These are phyloP conservation scores for Chionis minor DNA, from an alignment of 2,113 vertebrate genomes.

Conservation along the genomic window DNA sequence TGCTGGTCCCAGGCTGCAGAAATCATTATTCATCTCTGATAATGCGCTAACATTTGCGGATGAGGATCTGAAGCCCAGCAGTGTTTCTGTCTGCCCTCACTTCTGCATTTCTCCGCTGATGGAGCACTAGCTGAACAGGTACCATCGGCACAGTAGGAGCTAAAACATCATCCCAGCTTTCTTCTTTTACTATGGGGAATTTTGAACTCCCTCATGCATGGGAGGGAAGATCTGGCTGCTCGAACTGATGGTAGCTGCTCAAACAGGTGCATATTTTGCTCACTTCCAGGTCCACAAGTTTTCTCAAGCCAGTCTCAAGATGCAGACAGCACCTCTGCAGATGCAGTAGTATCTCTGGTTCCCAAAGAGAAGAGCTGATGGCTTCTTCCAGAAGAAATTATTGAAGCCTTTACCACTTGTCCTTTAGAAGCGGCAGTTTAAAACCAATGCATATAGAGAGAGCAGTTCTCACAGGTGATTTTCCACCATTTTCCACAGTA, in stretches of 20 bases:
- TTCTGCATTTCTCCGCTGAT: background rate
- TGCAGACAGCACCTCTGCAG: no score
- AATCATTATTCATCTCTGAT: background rate
- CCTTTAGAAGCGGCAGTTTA: background rate
- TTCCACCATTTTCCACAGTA: background rate
- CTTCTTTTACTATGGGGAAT: background rate
- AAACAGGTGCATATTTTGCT: background rate
- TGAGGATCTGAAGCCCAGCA: background rate
- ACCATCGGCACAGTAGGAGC: accelerated
- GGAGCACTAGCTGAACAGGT: background rate
- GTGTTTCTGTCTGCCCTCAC: background rate
- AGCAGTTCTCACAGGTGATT: background rate
- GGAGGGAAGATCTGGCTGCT: background rate
- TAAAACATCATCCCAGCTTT: background rate
- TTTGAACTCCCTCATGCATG: background rate
- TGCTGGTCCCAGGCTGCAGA: background rate
- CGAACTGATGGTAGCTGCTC: background rate
- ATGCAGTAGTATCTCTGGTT: background rate
- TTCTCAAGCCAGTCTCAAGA: background rate
- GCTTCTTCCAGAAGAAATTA: background rate
- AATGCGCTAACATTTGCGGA: background rate
- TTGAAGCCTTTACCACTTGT: background rate
- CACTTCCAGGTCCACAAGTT: background rate
- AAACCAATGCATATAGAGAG: background rate
- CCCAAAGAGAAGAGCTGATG: background rate